Base-by-base conservation (phyloP, 2,888 invertebrate genomes). In the Coleophora deauratella region DNA sequence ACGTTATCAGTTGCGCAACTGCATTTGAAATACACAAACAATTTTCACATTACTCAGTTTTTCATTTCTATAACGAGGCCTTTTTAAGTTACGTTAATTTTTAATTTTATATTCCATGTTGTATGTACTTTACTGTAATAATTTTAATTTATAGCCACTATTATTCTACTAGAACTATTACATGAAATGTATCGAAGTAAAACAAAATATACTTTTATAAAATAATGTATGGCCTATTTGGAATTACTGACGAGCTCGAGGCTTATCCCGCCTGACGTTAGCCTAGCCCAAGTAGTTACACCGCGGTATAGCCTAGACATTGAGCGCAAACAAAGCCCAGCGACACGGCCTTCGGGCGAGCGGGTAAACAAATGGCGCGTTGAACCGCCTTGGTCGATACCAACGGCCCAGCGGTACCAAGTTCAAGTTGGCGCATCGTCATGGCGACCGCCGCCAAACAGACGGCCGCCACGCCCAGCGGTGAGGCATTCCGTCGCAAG, bases 21-120 rank as follows among this genome's bases (percentile, higher is more conserved):
- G 66, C 76, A 68, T 73, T 72, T 64, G 66, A 79, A 80, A 79
- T 80, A 80, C 80, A 80, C 72, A 62, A 71, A 55, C 70, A 67
- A 75, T 78, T 76, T 71, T 77, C 72, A 77, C 76, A 74, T 75
- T 75, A 70, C 59, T 55, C 68, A 55, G 75, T 74, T 76, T 79
- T 79, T 81, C 68, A 78, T 81, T 84, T 80, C 59, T 45, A 42
- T 21, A 46, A 50, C 48, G 52, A 54, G 52, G 57, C 54, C 55
- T 50, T 21, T 21, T 21, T 21, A 21, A 21, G 21, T 21, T 21
- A 21, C 21, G 21, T 21, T 21, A 21, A 21, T 21, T 21, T 21
- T 21, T 21, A 21, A 21, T 21, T 21, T 21, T 21, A 21, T 21
- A 21, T 21, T 21, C 21, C 21, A 21, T 21, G 21, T 15, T 40